phyloP scores from a whole-genome alignment of 1,140 invertebrate genomes.

The Orchestia grillus region DNA sequence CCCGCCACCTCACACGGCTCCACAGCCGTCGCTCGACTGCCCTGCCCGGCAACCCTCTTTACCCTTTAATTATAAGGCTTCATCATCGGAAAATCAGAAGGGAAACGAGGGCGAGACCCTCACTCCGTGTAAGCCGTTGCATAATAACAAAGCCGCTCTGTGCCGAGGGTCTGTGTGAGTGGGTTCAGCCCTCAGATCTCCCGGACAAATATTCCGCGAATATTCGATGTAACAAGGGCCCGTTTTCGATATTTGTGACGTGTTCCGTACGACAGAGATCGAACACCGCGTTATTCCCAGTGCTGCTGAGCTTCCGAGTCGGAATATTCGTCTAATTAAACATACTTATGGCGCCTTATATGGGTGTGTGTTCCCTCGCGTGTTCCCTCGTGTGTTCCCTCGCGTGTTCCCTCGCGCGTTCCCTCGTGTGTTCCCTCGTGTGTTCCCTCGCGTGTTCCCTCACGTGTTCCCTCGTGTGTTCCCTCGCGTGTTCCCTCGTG shows the following conservation, averaged over 20 bases:
- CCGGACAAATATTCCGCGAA: no score
- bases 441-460: no score
- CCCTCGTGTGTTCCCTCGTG: no score
- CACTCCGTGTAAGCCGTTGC: neutral
- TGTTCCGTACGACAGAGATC: neutral
- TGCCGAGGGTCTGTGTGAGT: neutral
- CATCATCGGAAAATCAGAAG: neutral
- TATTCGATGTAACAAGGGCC: neutral
- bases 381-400: no score
- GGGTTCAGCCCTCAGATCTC: neutral
- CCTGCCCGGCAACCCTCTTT: neutral
- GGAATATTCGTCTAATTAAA: no score
- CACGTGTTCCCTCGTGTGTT: no score
- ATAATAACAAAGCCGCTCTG: neutral
- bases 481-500: no score
- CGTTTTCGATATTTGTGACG: neutral
- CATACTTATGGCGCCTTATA: no score
- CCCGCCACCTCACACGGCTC: neutral
- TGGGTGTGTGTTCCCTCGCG: no score
- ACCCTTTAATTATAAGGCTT: neutral
- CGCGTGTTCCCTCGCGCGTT: no score
- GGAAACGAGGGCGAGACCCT: neutral
- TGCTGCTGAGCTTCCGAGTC: no score
- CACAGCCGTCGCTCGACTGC: neutral
- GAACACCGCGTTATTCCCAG: no score